Conservation (phyloP, 2,888 invertebrate genomes). For the Tenthredo mesomela region DNA sequence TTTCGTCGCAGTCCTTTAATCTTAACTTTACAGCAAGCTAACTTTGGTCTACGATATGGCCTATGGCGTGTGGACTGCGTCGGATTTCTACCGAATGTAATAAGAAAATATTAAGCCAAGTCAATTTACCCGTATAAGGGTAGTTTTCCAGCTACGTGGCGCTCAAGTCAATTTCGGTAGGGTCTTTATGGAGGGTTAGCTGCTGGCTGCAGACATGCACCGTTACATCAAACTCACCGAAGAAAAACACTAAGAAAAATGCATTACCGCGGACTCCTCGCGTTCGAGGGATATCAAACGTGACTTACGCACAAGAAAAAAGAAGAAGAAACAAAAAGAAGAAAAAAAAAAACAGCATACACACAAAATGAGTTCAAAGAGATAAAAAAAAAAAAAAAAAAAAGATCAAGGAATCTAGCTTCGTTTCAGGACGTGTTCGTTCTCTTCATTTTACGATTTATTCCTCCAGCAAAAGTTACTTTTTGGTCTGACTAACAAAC, state of each 20-base stretch:
- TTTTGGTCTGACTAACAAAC: not conserved
- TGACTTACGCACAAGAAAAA: not conserved
- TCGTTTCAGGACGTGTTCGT: not conserved
- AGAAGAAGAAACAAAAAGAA: not conserved
- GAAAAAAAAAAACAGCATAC: too few relatives aligned
- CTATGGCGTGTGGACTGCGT: not conserved
- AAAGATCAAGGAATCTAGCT: too few relatives aligned
- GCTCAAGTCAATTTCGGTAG: constrained; percentile 34
- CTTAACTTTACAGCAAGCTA: constrained; percentile 40
- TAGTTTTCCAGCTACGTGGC: constrained; percentile 48
- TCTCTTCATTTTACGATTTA: not conserved
- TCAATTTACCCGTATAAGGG: constrained; percentile 39
- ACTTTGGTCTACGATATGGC: not conserved
- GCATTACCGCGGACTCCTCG: not conserved
- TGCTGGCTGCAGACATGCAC: constrained; percentile 39
- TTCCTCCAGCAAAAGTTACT: not conserved
- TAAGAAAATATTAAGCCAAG: constrained; percentile 38
- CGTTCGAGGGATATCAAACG: not conserved
- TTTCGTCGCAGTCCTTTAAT: constrained; percentile 27
- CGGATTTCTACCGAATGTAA: constrained; percentile 30
- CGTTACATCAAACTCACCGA: constrained; percentile 21
- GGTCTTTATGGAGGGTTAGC: constrained; percentile 43
- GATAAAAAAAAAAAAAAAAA: too few relatives aligned
- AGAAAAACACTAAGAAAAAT: constrained; percentile 5
- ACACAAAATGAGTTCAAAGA: not conserved